Evolutionary conservation across 2,113 vertebrate species (phyloP), one percentile per base, ranked within the genome.

Genomic region (Zosterops pallidus): DNA sequence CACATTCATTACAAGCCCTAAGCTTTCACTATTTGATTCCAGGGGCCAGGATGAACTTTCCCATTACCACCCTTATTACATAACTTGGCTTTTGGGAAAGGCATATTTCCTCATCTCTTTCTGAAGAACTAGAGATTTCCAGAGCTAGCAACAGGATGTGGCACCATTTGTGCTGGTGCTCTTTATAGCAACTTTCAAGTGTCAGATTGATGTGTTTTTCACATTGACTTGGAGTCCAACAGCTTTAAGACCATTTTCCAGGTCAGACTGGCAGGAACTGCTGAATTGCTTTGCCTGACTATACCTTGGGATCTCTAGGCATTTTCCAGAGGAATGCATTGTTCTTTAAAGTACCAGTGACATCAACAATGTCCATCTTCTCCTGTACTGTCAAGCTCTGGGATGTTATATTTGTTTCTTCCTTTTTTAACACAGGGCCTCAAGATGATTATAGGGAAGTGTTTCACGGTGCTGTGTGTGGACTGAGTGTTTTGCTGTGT

Each of bases 181-280:
- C 92, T 81, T 95, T 87, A 88, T 67, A 70, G 63, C 44, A 86
- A 57, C 41, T 83, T 88, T 81, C 68, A 86, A 94, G 63, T 59
- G 56, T 63, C 57, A 85, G 62, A 88, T 83, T 76, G 70, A 91
- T 90, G 47, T 87, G 78, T 64, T 96, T 96, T 95, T 91, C 85
- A 68, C 53, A 60, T 44, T 63, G 74, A 86, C 64, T 81, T 1
- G 1, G 31, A 88, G n/a, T 86, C 69, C 62, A 71, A 82, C 44
- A 91, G 67, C 82, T 83, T 85, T 83, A 83, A 90, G 68, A 76
- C 42, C 16, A 18, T 86, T 92, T 93, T 90, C 79, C 75, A 80
- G 75, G 75, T 83, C 63, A 88, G 41, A 65, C 22, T 69, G 49
- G 33, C 82, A 83, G 75, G 83, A 96, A 46, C 35, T 57, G 46